Percentiles rank a stretch among this genome's conserved stretches.
phyloP scores from a whole-genome alignment of 2,113 vertebrate genomes.

The Oryzias woworae region DNA sequence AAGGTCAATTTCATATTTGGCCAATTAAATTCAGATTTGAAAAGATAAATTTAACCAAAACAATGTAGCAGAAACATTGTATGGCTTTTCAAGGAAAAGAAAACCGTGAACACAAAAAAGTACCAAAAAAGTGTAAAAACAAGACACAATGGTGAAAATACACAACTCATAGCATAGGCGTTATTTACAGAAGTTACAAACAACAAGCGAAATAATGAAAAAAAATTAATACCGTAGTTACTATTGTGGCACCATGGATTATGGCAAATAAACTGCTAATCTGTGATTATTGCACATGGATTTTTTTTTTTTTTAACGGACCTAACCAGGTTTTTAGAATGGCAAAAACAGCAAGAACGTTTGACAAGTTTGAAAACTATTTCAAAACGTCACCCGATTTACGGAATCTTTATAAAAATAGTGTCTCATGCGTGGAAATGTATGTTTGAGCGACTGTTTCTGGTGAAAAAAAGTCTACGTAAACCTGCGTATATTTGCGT shows the following conservation, averaged over 20 bases:
- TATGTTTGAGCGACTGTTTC: too few relatives aligned
- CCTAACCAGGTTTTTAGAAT: too few relatives aligned
- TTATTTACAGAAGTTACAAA: not conserved
- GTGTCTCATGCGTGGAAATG: too few relatives aligned
- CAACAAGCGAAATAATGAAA: slow-evolving; percentile 5
- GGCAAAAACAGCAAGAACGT: too few relatives aligned
- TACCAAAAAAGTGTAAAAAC: slow-evolving; percentile 37
- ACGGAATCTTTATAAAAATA: too few relatives aligned
- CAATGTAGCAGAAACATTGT: slow-evolving; percentile 12
- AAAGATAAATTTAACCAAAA: slow-evolving; percentile 14
- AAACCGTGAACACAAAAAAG: slow-evolving; percentile 20
- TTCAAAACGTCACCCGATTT: too few relatives aligned
- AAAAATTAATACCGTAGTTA: not conserved
- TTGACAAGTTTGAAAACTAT: too few relatives aligned
- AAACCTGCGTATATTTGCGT: too few relatives aligned
- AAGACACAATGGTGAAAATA: slow-evolving; percentile 9
- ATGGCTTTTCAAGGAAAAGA: slow-evolving; percentile 20
- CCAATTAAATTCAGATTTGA: slow-evolving; percentile 26
- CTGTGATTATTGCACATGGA: too few relatives aligned
- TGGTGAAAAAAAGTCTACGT: too few relatives aligned
- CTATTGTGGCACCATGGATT: slow-evolving; percentile 8
- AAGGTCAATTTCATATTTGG: slow-evolving; percentile 15
- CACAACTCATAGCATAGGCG: not conserved
- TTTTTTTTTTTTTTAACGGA: too few relatives aligned
- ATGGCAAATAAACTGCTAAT: not conserved